phyloP scores from a whole-genome alignment of 2,888 invertebrate species.

The Apamea sordens region DNA sequence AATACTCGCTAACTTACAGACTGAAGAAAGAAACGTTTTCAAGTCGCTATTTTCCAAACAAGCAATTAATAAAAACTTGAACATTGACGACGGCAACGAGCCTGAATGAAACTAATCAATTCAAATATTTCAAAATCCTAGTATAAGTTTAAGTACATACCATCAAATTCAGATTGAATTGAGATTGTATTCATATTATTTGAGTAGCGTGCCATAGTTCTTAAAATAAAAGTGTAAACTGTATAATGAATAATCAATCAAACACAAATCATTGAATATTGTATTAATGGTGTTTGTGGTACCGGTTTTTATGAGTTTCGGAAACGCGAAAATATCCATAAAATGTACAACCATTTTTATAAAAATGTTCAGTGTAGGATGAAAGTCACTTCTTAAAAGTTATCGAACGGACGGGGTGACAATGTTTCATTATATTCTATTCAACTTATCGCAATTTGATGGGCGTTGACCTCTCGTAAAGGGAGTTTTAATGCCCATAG shows the following conservation, averaged over 20 bases:
- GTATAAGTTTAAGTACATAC: background rate
- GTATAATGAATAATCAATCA: slow-evolving; percentile 44
- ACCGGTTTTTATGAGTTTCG: slow-evolving; percentile 7
- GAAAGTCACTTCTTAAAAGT: slow-evolving; percentile 27
- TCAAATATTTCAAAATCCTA: background rate
- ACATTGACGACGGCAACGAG: slow-evolving; percentile 6
- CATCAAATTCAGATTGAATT: slow-evolving; percentile 13
- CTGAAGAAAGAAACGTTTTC: slow-evolving; percentile 23
- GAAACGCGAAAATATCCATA: slow-evolving; percentile 35
- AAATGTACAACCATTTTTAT: slow-evolving; percentile 20
- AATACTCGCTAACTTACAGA: slow-evolving; percentile 15
- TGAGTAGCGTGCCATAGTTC: background rate
- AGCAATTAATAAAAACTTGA: slow-evolving; percentile 10
- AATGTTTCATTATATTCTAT: slow-evolving; percentile 28
- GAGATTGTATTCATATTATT: slow-evolving; percentile 23
- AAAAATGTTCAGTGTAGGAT: slow-evolving; percentile 20
- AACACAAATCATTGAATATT: slow-evolving; percentile 26
- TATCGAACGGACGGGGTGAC: slow-evolving; percentile 26
- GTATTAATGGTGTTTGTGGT: slow-evolving; percentile 18
- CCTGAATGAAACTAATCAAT: slow-evolving; percentile 1
- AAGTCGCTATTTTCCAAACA: slow-evolving; percentile 3
- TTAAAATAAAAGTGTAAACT: slow-evolving; percentile 32
- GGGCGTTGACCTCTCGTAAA: slow-evolving; percentile 43
- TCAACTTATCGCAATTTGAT: slow-evolving; percentile 38
- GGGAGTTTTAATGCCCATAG: slow-evolving; percentile 32